Percentiles rank a stretch among this genome's conserved stretches.
Evolutionary conservation across 2,113 vertebrate genomes (phyloP).

Genomic region (Chitala chitala): DNA sequence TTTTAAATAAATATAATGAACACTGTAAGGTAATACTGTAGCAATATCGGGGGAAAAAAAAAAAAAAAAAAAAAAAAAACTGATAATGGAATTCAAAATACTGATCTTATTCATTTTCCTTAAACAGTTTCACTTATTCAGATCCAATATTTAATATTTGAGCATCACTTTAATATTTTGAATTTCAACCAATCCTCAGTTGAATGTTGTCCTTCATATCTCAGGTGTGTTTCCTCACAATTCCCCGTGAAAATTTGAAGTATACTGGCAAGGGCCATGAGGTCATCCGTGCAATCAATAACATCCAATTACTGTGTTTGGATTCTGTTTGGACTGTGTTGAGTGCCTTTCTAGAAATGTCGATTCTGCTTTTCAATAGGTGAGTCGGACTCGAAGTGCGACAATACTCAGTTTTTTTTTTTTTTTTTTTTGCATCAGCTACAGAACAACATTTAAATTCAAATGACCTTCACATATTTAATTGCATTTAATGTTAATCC

Average conservation of each 20-base stretch:
- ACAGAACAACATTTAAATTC: background rate
- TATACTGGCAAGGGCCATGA: background rate
- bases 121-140: background rate
- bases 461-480: slow-evolving; percentile 12
- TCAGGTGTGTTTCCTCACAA: background rate
- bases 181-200: too few species aligned
- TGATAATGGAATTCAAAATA: too few species aligned
- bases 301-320: background rate
- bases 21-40: too few species aligned
- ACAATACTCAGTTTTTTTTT: background rate
- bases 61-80: too few species aligned
- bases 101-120: too few species aligned
- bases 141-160: background rate
- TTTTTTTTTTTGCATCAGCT: background rate
- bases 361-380: background rate
- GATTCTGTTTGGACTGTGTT: background rate
- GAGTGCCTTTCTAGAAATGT: background rate
- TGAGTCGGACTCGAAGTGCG: background rate
- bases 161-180: background rate
- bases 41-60: too few species aligned
- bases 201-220: too few species aligned
- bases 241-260: background rate
- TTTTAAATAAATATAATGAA: too few species aligned
- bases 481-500: slow-evolving; percentile 15
- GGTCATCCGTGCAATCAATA: background rate